Percentiles rank a stretch among this genome's conserved stretches.
These are phyloP conservation scores for Drosophila quinaria DNA, from an alignment of 2,888 invertebrate species.

Conservation along the genomic window DNA sequence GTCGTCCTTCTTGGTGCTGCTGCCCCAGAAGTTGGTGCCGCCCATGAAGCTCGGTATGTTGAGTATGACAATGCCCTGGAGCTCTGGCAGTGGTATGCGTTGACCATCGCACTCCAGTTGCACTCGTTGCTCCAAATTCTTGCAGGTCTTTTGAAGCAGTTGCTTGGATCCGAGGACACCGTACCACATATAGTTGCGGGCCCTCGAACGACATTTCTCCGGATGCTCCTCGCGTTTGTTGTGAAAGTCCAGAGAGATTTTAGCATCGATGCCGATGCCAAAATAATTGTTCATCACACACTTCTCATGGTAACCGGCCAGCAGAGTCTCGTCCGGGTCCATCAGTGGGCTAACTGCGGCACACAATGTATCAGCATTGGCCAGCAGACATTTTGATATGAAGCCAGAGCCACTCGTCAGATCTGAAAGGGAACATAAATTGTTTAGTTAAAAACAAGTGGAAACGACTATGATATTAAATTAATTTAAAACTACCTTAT, in stretches of 20 bases:
- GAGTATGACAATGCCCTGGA: constrained; percentile 98
- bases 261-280: constrained; percentile 99
- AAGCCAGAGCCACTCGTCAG: constrained; percentile 91
- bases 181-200: constrained; percentile 98
- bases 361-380: constrained; percentile 98
- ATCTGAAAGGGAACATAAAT: constrained; percentile 44
- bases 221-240: constrained; percentile 98
- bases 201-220: constrained; percentile 96
- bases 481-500: too few species aligned
- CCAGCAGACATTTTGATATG: constrained; percentile 97
- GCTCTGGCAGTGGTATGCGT: constrained; percentile 96
- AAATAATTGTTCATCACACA: constrained; percentile 99
- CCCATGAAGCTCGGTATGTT: constrained; percentile 99
- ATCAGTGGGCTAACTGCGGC: constrained; percentile 98
- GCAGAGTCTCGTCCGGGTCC: constrained; percentile 95
- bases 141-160: constrained; percentile 95
- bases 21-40: constrained; percentile 99
- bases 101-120: constrained; percentile 98
- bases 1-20: constrained; percentile 95
- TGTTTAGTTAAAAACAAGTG: neutral
- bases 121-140: constrained; percentile 97
- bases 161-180: constrained; percentile 92
- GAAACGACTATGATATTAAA: too few species aligned
- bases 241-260: constrained; percentile 98
- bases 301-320: constrained; percentile 96